Evolutionary conservation across 2,113 vertebrate species (phyloP).

Genomic region (Chionodraco myersi): DNA sequence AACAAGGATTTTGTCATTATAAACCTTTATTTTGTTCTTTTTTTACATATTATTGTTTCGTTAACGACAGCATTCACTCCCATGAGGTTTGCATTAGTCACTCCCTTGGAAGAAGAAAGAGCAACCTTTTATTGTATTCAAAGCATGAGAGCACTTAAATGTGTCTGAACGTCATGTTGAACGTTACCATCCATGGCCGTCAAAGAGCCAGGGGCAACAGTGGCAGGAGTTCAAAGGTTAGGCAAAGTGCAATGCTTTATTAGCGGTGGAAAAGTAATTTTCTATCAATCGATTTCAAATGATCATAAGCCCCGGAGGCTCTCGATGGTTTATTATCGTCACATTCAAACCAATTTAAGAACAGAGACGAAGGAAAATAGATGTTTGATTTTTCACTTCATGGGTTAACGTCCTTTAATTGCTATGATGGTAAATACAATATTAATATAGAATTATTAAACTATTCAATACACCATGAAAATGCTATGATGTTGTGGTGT

Average conservation of each 20-base stretch:
- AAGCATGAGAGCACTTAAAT: conserved; percentile 40
- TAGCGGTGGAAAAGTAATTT: conserved; percentile 70
- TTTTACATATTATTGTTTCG: background rate
- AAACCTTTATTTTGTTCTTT: background rate
- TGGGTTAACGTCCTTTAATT: conserved; percentile 11
- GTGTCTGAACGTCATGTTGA: conserved; percentile 63
- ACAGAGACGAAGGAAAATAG: conserved; percentile 10
- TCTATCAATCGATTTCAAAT: conserved; percentile 80
- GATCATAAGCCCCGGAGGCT: conserved; percentile 66
- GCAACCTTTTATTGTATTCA: conserved; percentile 52
- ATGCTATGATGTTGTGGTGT: background rate
- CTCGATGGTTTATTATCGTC: conserved; percentile 68
- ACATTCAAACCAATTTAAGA: conserved; percentile 57
- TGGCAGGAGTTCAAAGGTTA: conserved; percentile 80
- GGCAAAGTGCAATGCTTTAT: conserved; percentile 74
- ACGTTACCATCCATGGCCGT: conserved; percentile 63
- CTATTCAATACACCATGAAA: background rate
- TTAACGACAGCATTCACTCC: conserved; percentile 1
- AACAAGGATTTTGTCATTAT: background rate
- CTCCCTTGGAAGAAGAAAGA: conserved; percentile 17
- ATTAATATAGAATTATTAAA: background rate
- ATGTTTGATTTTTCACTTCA: conserved; percentile 13
- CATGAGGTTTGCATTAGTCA: conserved; percentile 15
- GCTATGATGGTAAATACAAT: background rate
- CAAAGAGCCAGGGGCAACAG: conserved; percentile 72